Evolutionary conservation across 2,113 vertebrate species (phyloP).

Genomic region (Eublepharis macularius): DNA sequence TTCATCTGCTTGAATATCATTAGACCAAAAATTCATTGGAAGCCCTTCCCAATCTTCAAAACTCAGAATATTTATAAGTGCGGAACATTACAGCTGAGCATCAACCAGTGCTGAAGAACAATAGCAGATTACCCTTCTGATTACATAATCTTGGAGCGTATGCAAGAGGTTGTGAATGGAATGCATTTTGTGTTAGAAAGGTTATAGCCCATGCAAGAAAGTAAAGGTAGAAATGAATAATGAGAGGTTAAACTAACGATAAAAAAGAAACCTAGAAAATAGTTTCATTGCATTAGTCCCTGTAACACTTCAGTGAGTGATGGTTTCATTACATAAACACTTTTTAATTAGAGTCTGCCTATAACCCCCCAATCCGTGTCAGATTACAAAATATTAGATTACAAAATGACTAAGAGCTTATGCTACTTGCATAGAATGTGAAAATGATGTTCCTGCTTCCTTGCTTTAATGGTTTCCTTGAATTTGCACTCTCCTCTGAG

Average conservation of each 20-base stretch:
- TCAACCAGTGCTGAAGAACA: not conserved
- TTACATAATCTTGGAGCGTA: not conserved
- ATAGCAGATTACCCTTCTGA: not conserved
- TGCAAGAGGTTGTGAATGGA: not conserved
- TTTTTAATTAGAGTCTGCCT: conserved; percentile 24
- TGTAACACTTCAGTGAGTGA: not conserved
- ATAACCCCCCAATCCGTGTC: not conserved
- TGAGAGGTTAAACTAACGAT: conserved; percentile 21
- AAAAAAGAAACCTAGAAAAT: conserved; percentile 30
- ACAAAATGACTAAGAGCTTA: conserved; percentile 43
- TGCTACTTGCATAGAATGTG: conserved; percentile 19
- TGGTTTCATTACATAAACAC: conserved; percentile 19
- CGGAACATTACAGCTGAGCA: not conserved
- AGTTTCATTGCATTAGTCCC: conserved; percentile 26
- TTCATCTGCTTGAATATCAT: not conserved
- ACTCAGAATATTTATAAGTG: not conserved
- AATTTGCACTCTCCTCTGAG: not conserved
- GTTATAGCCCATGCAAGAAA: conserved; percentile 16
- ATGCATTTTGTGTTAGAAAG: not conserved
- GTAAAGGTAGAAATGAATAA: conserved; percentile 19
- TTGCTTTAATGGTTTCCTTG: not conserved
- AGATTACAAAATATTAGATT: conserved; percentile 38
- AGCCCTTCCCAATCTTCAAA: not conserved
- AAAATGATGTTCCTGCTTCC: conserved; percentile 26
- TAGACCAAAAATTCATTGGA: not conserved